Conservation (phyloP, 53 echinoderm and acorn worm genomes). For the Antedon mediterranea region DNA sequence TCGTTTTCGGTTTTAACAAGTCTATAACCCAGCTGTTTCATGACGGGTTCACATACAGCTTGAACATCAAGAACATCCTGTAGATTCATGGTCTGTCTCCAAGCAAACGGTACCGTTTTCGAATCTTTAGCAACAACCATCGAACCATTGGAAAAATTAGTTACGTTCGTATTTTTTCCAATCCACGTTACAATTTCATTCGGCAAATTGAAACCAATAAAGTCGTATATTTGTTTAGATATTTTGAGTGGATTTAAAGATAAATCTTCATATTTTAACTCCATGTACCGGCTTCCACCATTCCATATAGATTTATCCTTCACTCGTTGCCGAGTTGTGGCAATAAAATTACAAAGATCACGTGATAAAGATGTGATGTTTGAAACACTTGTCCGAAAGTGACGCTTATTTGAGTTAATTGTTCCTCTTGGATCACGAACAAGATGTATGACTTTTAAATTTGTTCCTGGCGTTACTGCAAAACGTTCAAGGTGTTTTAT, state of each 20-base stretch:
- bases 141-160: background rate
- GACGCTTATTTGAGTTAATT: background rate
- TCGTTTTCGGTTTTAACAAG: background rate
- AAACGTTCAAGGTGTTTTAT: background rate
- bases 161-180: background rate
- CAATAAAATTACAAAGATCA: background rate
- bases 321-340: background rate
- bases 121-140: background rate
- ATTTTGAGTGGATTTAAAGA: background rate
- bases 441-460: background rate
- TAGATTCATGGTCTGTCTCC: background rate
- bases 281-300: background rate
- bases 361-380: background rate
- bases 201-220: background rate
- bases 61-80: background rate
- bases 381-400: background rate
- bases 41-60: background rate
- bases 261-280: background rate
- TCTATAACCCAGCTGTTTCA: background rate
- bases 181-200: background rate
- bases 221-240: background rate
- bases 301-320: background rate
- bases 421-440: background rate
- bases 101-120: background rate
- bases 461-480: background rate